phyloP scores from a whole-genome alignment of 2,888 invertebrate genomes.

The Drosophila subquinaria region DNA sequence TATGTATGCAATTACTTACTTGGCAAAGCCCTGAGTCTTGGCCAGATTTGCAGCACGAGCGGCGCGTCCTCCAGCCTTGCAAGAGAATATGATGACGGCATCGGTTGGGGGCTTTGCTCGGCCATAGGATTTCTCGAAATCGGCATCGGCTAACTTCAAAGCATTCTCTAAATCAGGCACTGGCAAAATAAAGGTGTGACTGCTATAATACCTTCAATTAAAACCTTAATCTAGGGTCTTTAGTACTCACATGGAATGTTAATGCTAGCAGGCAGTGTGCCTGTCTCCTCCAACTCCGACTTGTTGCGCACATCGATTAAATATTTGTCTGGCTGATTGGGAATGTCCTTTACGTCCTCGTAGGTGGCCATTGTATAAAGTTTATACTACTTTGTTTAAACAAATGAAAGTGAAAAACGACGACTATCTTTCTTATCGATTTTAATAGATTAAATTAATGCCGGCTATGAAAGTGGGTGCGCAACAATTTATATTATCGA shows the following conservation, averaged over 20 bases:
- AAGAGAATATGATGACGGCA: conserved; percentile 89
- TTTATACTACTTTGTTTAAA: background rate
- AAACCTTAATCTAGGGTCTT: conserved; percentile 15
- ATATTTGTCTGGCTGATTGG: conserved; percentile 86
- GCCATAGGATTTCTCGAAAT: conserved; percentile 84
- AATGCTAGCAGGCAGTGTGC: conserved; percentile 90
- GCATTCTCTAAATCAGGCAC: conserved; percentile 81
- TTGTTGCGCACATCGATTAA: conserved; percentile 93
- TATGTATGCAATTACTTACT: conserved; percentile 67
- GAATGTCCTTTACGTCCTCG: conserved; percentile 86
- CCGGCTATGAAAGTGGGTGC: conserved; percentile 14
- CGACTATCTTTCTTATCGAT: background rate
- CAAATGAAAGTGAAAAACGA: background rate
- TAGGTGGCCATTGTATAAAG: conserved; percentile 82
- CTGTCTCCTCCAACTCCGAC: conserved; percentile 89
- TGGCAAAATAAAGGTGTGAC: conserved; percentile 40
- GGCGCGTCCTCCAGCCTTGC: conserved; percentile 90
- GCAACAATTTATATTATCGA: conserved; percentile 21
- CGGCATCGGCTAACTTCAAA: conserved; percentile 74
- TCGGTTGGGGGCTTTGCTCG: conserved; percentile 88
- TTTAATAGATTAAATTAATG: background rate
- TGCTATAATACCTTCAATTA: background rate
- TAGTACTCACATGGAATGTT: conserved; percentile 90
- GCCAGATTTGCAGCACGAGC: conserved; percentile 88
- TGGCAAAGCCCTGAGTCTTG: conserved; percentile 77